Conservation (phyloP, 2,888 invertebrate genomes). For the Danaus chrysippus region DNA sequence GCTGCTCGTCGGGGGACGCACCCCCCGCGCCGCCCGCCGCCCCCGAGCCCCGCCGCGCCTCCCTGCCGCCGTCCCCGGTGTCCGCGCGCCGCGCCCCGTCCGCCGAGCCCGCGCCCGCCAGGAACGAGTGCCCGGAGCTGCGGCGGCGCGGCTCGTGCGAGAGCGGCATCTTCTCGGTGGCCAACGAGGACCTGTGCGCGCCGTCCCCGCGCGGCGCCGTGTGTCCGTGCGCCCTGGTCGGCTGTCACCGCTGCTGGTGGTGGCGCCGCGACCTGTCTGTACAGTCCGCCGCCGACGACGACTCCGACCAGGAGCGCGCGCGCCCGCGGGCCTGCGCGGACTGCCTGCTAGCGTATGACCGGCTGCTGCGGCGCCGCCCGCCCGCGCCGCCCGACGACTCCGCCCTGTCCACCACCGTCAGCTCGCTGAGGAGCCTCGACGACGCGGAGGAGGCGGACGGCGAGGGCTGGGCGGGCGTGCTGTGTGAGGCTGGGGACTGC, state of each 20-base stretch:
- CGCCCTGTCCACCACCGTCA: conserved; percentile 49
- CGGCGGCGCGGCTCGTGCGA: conserved; percentile 91
- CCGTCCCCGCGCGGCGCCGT: conserved; percentile 58
- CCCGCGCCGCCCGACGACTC: conserved; percentile 78
- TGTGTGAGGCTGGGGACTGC: conserved; percentile 48
- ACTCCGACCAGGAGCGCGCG: conserved; percentile 34
- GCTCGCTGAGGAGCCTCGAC: conserved; percentile 78
- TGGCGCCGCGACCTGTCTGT: conserved; percentile 41
- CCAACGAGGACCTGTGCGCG: conserved; percentile 85
- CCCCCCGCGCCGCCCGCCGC: conserved; percentile 27
- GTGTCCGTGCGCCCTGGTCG: conserved; percentile 67
- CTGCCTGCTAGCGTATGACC: conserved; percentile 55
- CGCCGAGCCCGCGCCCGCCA: conserved; percentile 34
- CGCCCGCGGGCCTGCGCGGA: conserved; percentile 43
- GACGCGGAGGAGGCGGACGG: conserved; percentile 57
- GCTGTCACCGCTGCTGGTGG: conserved; percentile 71
- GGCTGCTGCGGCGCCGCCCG: conserved; percentile 36
- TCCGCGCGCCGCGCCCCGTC: conserved; percentile 44
- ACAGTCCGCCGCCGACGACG: conserved; percentile 35
- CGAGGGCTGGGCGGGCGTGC: conserved; percentile 43
- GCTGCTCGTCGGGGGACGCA: conserved; percentile 39
- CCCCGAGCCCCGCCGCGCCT: conserved; percentile 53
- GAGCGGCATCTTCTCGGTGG: conserved; percentile 93
- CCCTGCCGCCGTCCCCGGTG: conserved; percentile 64
- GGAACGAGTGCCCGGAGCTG: conserved; percentile 30